Evolutionary conservation across 2,797 vertebrate species (phyloP).

Genomic region (Cirrhinus molitorella): DNA sequence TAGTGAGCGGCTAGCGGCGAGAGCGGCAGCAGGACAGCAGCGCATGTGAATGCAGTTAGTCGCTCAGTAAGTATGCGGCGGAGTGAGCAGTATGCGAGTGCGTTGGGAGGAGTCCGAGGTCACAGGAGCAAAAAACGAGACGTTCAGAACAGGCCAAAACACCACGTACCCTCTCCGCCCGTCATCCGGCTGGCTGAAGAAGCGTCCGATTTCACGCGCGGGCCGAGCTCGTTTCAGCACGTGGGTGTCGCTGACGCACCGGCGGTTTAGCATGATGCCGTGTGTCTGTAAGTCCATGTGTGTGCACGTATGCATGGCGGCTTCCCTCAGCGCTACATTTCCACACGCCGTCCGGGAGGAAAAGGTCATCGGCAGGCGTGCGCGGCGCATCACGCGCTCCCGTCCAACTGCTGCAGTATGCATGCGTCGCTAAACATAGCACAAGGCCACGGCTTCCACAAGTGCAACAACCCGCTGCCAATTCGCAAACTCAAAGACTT

Average conservation of each 20-base stretch:
- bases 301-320: slow-evolving; percentile 31
- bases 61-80: not conserved
- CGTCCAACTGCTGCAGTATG: slow-evolving; percentile 29
- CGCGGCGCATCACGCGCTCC: slow-evolving; percentile 45
- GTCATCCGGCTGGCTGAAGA: slow-evolving; percentile 59
- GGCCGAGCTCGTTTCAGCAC: slow-evolving; percentile 8
- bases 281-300: slow-evolving; percentile 3
- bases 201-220: slow-evolving; percentile 47
- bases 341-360: not conserved
- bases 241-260: slow-evolving; percentile 26
- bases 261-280: slow-evolving; percentile 37
- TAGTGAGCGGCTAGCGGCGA: not conserved
- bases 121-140: not conserved
- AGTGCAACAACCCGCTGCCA: slow-evolving; percentile 23
- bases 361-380: slow-evolving; percentile 53
- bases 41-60: not conserved
- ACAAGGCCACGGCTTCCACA: slow-evolving; percentile 7
- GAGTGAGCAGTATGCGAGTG: not conserved
- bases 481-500: not conserved
- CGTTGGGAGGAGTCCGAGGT: not conserved
- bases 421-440: slow-evolving; percentile 58
- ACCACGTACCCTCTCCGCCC: slow-evolving; percentile 48
- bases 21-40: not conserved
- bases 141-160: not conserved
- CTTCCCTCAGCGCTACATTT: slow-evolving; percentile 29